These are phyloP conservation scores for Tenthredo livida DNA, from an alignment of 2,888 invertebrate genomes.

Conservation along the genomic window DNA sequence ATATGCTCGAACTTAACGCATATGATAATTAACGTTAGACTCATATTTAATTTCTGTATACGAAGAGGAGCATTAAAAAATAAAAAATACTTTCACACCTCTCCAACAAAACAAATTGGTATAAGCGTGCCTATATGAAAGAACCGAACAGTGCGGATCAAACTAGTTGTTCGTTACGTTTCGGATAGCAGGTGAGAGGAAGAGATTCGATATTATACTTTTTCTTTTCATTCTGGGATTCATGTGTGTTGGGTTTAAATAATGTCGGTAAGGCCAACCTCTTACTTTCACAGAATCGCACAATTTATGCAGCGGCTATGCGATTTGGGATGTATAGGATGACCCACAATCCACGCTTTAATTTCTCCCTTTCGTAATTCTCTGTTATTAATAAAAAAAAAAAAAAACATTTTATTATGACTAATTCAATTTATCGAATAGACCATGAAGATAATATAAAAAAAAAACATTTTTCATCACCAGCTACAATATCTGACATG, in stretches of 20 bases:
- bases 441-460: neutral
- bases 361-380: slow-evolving; percentile 21
- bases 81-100: slow-evolving; percentile 37
- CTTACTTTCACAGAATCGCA: slow-evolving; percentile 26
- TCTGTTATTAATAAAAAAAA: neutral
- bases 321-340: neutral
- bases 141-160: slow-evolving; percentile 5
- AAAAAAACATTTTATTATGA: neutral
- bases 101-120: neutral
- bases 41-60: slow-evolving; percentile 30
- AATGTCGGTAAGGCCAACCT: neutral
- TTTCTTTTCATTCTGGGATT: slow-evolving; percentile 10
- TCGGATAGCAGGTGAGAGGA: slow-evolving; percentile 39
- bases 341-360: neutral
- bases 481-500: neutral
- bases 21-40: slow-evolving; percentile 11
- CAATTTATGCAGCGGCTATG: neutral
- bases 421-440: neutral
- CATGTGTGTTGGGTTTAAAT: slow-evolving; percentile 1
- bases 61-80: neutral
- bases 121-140: neutral
- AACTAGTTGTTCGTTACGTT: slow-evolving; percentile 36
- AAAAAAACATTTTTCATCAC: neutral
- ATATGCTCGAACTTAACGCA: neutral
- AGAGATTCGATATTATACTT: slow-evolving; percentile 31